Evolutionary conservation across 2,113 vertebrate genomes (phyloP).

Genomic region (Oxyruncus cristatus): DNA sequence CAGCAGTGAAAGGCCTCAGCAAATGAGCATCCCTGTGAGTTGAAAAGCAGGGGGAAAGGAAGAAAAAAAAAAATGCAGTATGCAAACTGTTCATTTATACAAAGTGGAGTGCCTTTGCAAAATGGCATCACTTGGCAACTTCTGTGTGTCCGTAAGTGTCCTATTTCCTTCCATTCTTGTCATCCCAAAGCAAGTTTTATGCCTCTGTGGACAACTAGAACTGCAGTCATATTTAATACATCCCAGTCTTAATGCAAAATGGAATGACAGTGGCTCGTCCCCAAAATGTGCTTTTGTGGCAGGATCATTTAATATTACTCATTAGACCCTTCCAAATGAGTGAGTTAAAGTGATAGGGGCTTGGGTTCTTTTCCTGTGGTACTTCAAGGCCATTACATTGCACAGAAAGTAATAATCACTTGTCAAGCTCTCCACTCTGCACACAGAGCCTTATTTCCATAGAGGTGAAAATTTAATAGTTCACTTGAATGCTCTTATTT

Average conservation of each 20-base stretch:
- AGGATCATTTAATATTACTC: background rate
- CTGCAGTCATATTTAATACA: background rate
- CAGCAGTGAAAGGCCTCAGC: background rate
- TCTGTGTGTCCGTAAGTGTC: too few species aligned
- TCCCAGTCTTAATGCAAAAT: background rate
- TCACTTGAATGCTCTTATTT: slow-evolving; percentile 45
- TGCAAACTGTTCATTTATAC: background rate
- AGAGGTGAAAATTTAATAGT: slow-evolving; percentile 54
- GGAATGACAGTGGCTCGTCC: background rate
- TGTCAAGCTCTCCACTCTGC: slow-evolving; percentile 50
- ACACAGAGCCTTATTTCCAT: slow-evolving; percentile 47
- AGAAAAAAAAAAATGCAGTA: background rate
- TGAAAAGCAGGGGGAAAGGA: background rate
- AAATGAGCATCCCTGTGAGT: background rate
- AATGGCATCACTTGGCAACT: background rate
- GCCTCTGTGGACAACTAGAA: background rate
- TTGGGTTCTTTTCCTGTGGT: background rate
- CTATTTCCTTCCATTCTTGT: background rate
- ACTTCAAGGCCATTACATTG: slow-evolving; percentile 29
- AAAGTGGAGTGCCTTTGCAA: background rate
- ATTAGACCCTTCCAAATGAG: slow-evolving; percentile 1
- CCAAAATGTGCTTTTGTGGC: background rate
- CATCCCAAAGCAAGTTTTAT: background rate
- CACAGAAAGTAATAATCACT: slow-evolving; percentile 59
- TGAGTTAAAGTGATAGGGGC: background rate